Conservation (phyloP, 2,797 vertebrate species). For the Podarcis siculus region DNA sequence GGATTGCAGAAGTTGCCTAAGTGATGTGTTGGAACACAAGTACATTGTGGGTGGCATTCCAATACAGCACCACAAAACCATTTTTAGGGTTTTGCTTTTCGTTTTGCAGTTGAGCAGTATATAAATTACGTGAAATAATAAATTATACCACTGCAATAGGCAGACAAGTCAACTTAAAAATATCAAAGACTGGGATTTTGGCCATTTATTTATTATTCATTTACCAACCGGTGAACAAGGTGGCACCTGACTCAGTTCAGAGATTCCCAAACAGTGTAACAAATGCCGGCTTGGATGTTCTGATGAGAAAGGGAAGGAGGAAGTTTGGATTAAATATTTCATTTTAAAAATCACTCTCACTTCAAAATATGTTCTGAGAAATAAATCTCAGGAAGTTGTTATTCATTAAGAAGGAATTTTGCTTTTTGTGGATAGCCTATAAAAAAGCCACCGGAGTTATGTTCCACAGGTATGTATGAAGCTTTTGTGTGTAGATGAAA, state of each 20-base stretch:
- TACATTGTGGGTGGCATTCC: not conserved
- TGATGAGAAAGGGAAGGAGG: not conserved
- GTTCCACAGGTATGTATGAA: constrained; percentile 16
- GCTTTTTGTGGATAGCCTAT: not conserved
- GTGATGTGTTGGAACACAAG: not conserved
- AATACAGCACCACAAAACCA: not conserved
- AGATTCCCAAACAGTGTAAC: constrained; percentile 30
- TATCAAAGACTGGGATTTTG: not conserved
- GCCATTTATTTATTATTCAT: not conserved
- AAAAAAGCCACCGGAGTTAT: not conserved
- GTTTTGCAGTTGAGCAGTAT: no score
- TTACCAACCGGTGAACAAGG: not conserved
- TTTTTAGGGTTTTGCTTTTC: no score
- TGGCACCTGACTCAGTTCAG: not conserved
- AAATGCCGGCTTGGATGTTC: not conserved
- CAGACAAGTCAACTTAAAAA: not conserved
- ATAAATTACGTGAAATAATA: no score
- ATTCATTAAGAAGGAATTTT: constrained; percentile 16
- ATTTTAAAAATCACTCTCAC: constrained; percentile 19
- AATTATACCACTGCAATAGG: not conserved
- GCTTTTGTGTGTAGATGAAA: not conserved
- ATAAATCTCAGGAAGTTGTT: not conserved
- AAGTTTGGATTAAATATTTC: not conserved
- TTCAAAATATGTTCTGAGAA: constrained; percentile 14
- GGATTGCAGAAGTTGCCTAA: not conserved